A percentile compares a stretch with the other conserved stretches of the same genome.
phyloP scores from a whole-genome alignment of 2,888 invertebrate species.

The Actias luna region DNA sequence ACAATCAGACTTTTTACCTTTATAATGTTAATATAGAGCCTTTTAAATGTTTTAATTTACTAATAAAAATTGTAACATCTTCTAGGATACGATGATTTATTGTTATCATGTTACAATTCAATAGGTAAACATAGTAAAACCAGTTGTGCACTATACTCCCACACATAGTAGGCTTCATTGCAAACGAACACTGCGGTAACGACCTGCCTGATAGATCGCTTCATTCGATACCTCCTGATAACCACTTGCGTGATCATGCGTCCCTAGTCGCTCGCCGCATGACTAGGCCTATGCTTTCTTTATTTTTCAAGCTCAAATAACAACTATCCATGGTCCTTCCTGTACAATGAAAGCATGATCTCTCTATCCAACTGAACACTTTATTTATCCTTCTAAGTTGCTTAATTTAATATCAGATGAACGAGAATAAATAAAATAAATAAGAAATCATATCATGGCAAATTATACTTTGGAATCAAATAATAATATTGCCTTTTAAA shows the following conservation, averaged over 20 bases:
- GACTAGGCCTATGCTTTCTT: neutral
- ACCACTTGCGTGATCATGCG: slow-evolving; percentile 50
- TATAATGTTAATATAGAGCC: too few species aligned
- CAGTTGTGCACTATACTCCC: slow-evolving; percentile 67
- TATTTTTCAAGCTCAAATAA: neutral
- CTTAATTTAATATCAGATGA: too few species aligned
- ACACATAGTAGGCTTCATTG: slow-evolving; percentile 73
- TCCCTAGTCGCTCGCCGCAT: slow-evolving; percentile 37
- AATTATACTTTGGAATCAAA: too few species aligned
- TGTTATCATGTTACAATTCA: slow-evolving; percentile 26
- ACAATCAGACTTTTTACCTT: too few species aligned
- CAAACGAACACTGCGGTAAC: slow-evolving; percentile 61
- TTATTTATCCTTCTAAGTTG: too few species aligned
- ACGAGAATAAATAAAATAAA: too few species aligned
- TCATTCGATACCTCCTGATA: slow-evolving; percentile 65
- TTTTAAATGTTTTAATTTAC: too few species aligned
- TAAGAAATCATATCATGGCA: too few species aligned
- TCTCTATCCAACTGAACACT: too few species aligned
- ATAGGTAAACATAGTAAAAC: slow-evolving; percentile 55
- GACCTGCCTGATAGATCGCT: slow-evolving; percentile 67
- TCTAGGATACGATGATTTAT: neutral
- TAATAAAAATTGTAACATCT: neutral
- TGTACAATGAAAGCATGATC: neutral
- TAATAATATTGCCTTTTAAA: too few species aligned
- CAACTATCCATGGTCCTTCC: neutral